A percentile compares a stretch with the other conserved stretches of the same genome.
phyloP scores from a whole-genome alignment of 2,888 invertebrate genomes.

The Yponomeuta malinellus region DNA sequence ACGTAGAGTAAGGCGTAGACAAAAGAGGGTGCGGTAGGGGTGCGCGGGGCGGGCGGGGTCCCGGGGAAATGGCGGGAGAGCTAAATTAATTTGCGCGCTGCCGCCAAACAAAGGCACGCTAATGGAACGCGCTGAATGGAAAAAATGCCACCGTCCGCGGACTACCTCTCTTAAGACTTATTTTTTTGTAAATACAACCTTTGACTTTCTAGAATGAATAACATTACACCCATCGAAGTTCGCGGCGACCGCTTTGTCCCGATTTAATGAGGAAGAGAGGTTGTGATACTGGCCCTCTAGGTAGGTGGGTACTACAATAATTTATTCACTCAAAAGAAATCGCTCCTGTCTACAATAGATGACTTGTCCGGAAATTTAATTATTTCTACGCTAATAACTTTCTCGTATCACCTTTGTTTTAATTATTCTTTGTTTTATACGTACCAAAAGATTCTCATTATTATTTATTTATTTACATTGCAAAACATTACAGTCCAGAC shows the following conservation, averaged over 20 bases:
- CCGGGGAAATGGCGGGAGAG: constrained; percentile 73
- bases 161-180: constrained; percentile 69
- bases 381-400: neutral
- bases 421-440: constrained; percentile 36
- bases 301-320: constrained; percentile 35
- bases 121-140: constrained; percentile 77
- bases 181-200: constrained; percentile 72
- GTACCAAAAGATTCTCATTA: neutral
- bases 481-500: no score
- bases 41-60: constrained; percentile 25
- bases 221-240: constrained; percentile 70
- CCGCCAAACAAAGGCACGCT: constrained; percentile 77
- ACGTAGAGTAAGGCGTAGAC: constrained; percentile 75
- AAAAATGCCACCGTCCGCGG: constrained; percentile 77
- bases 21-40: constrained; percentile 68
- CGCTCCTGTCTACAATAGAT: neutral
- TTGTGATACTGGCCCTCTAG: constrained; percentile 45
- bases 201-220: constrained; percentile 74
- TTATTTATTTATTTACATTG: no score
- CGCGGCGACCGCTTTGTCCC: constrained; percentile 58
- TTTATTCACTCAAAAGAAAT: constrained; percentile 56
- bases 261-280: constrained; percentile 64
- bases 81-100: constrained; percentile 77
- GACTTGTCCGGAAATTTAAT: neutral
- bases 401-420: constrained; percentile 39